Base-by-base conservation (phyloP, 2,888 invertebrate genomes). In the Agrochola macilenta region DNA sequence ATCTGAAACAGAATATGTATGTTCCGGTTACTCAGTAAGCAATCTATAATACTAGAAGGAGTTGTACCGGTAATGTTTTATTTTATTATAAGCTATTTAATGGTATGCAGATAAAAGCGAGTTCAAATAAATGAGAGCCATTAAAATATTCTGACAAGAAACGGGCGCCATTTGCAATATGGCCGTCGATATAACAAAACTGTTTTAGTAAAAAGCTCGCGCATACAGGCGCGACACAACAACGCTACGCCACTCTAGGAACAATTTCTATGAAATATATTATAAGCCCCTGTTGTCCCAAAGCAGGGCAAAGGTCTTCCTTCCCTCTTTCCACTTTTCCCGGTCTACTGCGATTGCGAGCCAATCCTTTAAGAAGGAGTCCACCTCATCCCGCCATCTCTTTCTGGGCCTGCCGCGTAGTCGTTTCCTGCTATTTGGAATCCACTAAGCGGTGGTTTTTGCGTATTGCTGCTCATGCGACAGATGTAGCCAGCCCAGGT, bases 91-190 rank as follows among this genome's bases (percentile, higher is more conserved):
- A 60, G 69, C 30, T 14, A 77, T 76, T 64, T 61, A 60, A 69
- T 81, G 23, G 17, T 54, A 57, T 52, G 65, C 57, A 84, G 65
- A 78, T 86, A 78, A 74, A 77, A 83, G 61, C 78, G 63, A 70
- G 49, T 49, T 57, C 58, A 69, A 75, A 83, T 74, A 82, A 77
- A 86, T 82, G 83, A 63, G 12, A 57, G 43, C n/a, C 57, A 82
- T 83, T 83, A 71, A 70, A 83, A 66, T 78, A 57, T 69, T 77
- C 74, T 77, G 69, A 86, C 83, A 74, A 72, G 83, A 78, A 83
- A 63, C 72, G 69, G 69, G 66, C 86, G 83, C 65, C 63, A 83
- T 84, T 86, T 73, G 60, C 71, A 65, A 69, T 65, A 74, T 72
- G 66, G 69, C 74, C 30, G 73, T 57, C 60, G 60, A 73, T 61